A percentile compares a stretch with the other conserved stretches of the same genome.
phyloP scores from a whole-genome alignment of 2,113 vertebrate genomes.

The Salvelinus sp. region DNA sequence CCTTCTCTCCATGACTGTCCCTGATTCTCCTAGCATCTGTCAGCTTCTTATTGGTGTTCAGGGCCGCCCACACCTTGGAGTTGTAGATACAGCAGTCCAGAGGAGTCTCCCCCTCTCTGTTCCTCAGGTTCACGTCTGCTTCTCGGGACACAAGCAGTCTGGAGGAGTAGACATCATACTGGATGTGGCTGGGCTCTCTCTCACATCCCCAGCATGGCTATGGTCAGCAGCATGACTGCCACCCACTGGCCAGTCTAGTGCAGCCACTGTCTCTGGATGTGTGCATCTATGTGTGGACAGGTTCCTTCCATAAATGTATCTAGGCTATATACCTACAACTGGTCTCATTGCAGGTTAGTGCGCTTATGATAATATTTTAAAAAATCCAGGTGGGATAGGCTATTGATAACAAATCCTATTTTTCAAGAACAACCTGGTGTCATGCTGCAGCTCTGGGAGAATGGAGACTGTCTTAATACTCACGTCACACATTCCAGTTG shows the following conservation, averaged over 20 bases:
- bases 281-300: neutral
- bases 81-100: conserved; percentile 84
- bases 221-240: neutral
- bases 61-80: conserved; percentile 89
- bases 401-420: too few species aligned
- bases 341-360: too few species aligned
- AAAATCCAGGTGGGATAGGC: too few species aligned
- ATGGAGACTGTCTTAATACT: conserved; percentile 74
- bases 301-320: too few species aligned
- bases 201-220: neutral
- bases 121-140: conserved; percentile 87
- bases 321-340: too few species aligned
- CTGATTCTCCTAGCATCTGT: conserved; percentile 79
- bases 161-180: conserved; percentile 21
- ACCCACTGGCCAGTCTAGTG: neutral
- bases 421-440: neutral
- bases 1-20: conserved; percentile 75
- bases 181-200: too few species aligned
- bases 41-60: conserved; percentile 90
- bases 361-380: too few species aligned
- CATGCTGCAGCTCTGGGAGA: neutral
- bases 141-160: conserved; percentile 91
- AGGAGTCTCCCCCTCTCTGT: conserved; percentile 88
- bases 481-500: conserved; percentile 92
- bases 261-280: neutral